Evolutionary conservation across 2,888 invertebrate genomes (phyloP), one percentile per base, ranked within the genome.

Genomic region (Stegophylla sp.): DNA sequence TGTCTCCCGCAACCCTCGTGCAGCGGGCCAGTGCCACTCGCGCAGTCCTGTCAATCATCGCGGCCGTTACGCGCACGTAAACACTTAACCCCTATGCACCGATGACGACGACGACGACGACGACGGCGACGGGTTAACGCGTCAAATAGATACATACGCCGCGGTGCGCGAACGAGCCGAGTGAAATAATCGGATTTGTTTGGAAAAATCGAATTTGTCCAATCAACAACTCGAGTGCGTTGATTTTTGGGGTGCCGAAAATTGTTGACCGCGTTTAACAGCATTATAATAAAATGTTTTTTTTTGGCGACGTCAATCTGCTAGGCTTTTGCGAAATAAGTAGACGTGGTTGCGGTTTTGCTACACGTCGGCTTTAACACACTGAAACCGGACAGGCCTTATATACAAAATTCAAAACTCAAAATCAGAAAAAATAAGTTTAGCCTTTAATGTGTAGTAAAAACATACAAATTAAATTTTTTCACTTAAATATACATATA

Each of bases 41-140:
- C 26, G 45, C 13, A 7, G 66, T 66, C n/a, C n/a, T 77, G 76
- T 77, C 76, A 77, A 77, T 77, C 76, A 77, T 53, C 56, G 15
- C 45, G 20, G 17, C 34, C 26, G 34, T 61, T 48, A 59, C 9
- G 43, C 34, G 41, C 56, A n/a, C n/a, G 53, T 53, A 3, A 15
- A 20, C 20, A 10, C 10, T 20, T 51, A 7, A 20, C 51, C 51
- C 20, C 34, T 3, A 3, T 7, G 51, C n/a, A n/a, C 2, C 48
- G 9, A 7, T 7, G 7, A 20, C 53, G n/a, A 20, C n/a, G 10
- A 7, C 20, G 10, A 17, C 9, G 9, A 7, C 1, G 7, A 20
- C 53, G n/a, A 20, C n/a, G 10, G 9, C 20, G 10, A 17, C 9
- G n/a, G n/a, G n/a, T n/a, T n/a, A n/a, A n/a, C 56, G 51, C 15